These are phyloP conservation scores for Lagodon rhomboides DNA, from an alignment of 2,797 vertebrate species.

Conservation along the genomic window DNA sequence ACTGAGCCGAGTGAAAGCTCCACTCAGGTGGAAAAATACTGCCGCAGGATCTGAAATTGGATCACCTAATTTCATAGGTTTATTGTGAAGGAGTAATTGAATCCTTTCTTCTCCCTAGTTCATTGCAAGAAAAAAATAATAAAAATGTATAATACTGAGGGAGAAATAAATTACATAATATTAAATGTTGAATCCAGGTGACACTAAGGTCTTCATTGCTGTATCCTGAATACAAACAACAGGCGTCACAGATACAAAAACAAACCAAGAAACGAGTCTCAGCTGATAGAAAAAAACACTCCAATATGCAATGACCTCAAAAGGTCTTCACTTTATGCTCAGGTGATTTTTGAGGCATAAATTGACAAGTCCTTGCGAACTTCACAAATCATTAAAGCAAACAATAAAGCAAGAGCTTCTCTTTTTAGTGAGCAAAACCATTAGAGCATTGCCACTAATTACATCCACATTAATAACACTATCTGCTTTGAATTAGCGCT, in stretches of 20 bases:
- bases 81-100: conserved; percentile 20
- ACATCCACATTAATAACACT: neutral
- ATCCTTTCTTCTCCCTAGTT: neutral
- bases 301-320: neutral
- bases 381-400: conserved; percentile 6
- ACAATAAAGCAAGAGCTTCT: neutral
- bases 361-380: conserved; percentile 1
- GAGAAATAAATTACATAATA: neutral
- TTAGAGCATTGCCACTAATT: neutral
- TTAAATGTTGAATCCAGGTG: neutral
- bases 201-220: neutral
- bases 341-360: neutral
- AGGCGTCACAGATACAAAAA: neutral
- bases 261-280: neutral
- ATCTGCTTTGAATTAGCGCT: neutral
- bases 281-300: neutral
- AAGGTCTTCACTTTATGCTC: neutral
- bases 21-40: neutral
- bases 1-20: neutral
- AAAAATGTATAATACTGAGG: neutral
- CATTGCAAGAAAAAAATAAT: neutral
- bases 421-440: neutral
- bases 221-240: conserved; percentile 4
- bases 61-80: conserved; percentile 14
- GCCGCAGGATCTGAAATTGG: conserved; percentile 14